phyloP scores from a whole-genome alignment of 2,797 vertebrate genomes.

The Peromyscus melanophrys region DNA sequence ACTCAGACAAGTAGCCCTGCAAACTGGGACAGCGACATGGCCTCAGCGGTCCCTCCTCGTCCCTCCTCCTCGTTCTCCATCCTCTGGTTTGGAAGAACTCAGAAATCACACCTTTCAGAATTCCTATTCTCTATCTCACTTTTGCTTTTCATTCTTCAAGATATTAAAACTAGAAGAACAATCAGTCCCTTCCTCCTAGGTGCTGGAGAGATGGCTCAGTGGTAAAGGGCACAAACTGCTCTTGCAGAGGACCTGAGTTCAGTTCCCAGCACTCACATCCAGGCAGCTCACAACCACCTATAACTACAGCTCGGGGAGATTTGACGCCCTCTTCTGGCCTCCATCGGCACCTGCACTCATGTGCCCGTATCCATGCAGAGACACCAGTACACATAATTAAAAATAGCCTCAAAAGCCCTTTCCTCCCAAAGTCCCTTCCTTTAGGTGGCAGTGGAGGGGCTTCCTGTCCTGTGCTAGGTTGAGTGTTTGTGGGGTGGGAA shows the following conservation, averaged over 20 bases:
- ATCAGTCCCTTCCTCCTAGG: neutral
- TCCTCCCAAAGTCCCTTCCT: neutral
- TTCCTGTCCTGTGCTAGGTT: neutral
- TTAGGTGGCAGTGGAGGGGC: neutral
- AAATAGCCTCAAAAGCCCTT: neutral
- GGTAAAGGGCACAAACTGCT: neutral
- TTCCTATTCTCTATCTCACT: neutral
- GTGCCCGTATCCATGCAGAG: neutral
- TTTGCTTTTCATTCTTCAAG: slow-evolving; percentile 26
- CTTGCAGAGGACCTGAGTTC: neutral
- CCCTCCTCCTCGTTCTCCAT: neutral
- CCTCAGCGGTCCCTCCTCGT: neutral
- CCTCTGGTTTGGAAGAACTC: neutral
- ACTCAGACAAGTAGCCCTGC: neutral
- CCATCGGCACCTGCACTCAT: neutral
- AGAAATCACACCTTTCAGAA: slow-evolving; percentile 24
- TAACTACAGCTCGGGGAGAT: neutral
- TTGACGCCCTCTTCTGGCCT: too few species aligned
- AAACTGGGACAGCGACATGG: neutral
- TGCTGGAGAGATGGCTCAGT: neutral
- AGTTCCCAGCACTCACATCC: neutral
- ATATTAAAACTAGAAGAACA: neutral
- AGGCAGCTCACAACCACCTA: neutral
- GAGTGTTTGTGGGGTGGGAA: neutral
- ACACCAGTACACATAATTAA: neutral